A percentile compares a stretch with the other conserved stretches of the same genome.
Conservation (phyloP, 2,888 invertebrate genomes). For the Chymomyza amoena region DNA sequence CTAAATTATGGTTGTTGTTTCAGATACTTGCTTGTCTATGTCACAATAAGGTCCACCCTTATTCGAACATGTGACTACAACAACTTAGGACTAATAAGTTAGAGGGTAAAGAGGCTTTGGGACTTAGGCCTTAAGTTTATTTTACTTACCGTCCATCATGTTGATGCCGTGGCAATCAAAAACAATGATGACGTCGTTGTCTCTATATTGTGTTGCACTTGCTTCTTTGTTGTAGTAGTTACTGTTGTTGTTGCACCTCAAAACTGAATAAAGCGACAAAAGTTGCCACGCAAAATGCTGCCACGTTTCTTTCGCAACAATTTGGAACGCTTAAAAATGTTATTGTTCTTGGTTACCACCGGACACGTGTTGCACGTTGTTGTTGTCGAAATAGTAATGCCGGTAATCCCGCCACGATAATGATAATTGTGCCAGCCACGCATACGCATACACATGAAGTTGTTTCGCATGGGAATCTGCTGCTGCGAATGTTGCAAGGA, state of each 20-base stretch:
- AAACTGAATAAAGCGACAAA: constrained; percentile 39
- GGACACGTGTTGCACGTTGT: constrained; percentile 21
- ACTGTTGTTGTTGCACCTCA: constrained; percentile 33
- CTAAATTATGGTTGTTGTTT: no score
- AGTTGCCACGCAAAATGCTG: constrained; percentile 31
- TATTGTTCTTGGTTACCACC: constrained; percentile 24
- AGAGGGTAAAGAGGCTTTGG: no score
- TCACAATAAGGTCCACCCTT: no score
- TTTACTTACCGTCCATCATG: constrained; percentile 70
- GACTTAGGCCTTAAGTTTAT: not conserved
- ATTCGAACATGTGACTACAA: no score
- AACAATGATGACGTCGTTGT: constrained; percentile 49
- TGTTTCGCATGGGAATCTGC: constrained; percentile 59
- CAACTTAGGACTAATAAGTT: no score
- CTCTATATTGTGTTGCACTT: constrained; percentile 2
- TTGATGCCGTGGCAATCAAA: constrained; percentile 59
- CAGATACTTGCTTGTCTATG: no score
- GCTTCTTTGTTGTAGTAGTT: not conserved
- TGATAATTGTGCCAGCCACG: constrained; percentile 55
- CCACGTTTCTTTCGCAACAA: constrained; percentile 54
- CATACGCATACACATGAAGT: constrained; percentile 64
- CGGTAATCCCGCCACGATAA: constrained; percentile 16
- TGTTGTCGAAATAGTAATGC: constrained; percentile 8
- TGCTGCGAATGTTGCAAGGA: constrained; percentile 65
- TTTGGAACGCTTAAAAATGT: constrained; percentile 54